phyloP scores from a whole-genome alignment of 2,113 vertebrate genomes.

The Patagioenas fasciata region DNA sequence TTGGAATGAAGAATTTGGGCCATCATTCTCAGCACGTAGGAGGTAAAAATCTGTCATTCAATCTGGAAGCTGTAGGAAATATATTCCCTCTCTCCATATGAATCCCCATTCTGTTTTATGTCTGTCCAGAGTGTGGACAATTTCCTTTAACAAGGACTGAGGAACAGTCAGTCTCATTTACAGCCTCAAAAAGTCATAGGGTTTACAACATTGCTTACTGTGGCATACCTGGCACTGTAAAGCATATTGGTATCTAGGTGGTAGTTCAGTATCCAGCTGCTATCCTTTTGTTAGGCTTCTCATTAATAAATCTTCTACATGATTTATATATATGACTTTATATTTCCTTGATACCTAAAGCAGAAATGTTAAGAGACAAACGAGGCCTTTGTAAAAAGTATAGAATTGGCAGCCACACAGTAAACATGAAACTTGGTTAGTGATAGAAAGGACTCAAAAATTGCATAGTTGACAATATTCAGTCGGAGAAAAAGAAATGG shows the following conservation, averaged over 20 bases:
- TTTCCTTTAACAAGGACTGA: not conserved
- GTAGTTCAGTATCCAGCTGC: not conserved
- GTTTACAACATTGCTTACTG: not conserved
- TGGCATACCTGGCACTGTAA: not conserved
- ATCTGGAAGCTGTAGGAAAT: constrained; percentile 35
- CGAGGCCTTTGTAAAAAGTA: not conserved
- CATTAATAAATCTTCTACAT: not conserved
- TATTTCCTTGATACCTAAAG: not conserved
- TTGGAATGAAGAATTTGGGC: constrained; percentile 46
- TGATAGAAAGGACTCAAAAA: not conserved
- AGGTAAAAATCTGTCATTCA: constrained; percentile 61
- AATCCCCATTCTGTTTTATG: constrained; percentile 42
- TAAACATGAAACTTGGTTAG: not conserved
- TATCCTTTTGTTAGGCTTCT: not conserved
- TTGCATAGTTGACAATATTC: not conserved
- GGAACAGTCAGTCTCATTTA: not conserved
- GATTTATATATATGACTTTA: not conserved
- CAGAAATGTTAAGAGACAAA: not conserved
- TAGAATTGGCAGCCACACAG: not conserved
- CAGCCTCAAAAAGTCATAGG: not conserved
- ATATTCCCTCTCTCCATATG: constrained; percentile 4
- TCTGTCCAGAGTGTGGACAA: constrained; percentile 24
- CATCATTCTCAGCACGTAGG: constrained; percentile 24
- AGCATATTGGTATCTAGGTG: not conserved
- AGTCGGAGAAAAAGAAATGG: not conserved